phyloP scores from a whole-genome alignment of 2,888 invertebrate genomes.

The Graphium colonna region DNA sequence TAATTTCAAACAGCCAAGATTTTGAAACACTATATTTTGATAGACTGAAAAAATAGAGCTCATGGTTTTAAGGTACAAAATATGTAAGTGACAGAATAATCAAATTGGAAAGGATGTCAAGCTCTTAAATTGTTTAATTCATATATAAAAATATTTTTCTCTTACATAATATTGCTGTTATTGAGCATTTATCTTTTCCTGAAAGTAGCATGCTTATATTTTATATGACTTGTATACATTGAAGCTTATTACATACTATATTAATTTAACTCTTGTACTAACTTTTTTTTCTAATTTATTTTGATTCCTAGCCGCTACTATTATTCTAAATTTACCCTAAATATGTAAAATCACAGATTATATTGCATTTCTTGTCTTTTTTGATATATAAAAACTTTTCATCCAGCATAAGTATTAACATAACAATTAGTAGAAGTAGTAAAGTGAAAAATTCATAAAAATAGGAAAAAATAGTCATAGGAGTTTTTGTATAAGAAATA shows the following conservation, averaged over 20 bases:
- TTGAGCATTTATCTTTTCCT: constrained; percentile 5
- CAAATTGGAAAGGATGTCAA: neutral
- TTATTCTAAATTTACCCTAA: constrained; percentile 11
- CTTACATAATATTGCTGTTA: neutral
- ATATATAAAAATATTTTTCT: constrained; percentile 3
- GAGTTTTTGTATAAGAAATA: neutral
- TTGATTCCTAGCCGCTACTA: neutral
- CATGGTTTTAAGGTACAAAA: neutral
- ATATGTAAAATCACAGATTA: constrained; percentile 21
- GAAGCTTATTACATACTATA: neutral
- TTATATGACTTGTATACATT: neutral
- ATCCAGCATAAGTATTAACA: neutral
- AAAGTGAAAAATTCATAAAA: neutral
- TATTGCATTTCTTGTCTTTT: constrained; percentile 16
- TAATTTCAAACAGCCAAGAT: neutral
- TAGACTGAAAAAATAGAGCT: neutral
- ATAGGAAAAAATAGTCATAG: neutral
- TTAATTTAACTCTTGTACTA: neutral
- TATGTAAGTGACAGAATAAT: neutral
- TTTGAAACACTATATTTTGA: neutral
- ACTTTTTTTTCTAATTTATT: neutral
- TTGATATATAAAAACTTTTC: constrained; percentile 1
- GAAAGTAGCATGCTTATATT: constrained; percentile 13
- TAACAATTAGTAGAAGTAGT: neutral
- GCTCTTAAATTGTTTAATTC: neutral